phyloP scores from a whole-genome alignment of 2,888 invertebrate species.

The Drosophila peninsularis region DNA sequence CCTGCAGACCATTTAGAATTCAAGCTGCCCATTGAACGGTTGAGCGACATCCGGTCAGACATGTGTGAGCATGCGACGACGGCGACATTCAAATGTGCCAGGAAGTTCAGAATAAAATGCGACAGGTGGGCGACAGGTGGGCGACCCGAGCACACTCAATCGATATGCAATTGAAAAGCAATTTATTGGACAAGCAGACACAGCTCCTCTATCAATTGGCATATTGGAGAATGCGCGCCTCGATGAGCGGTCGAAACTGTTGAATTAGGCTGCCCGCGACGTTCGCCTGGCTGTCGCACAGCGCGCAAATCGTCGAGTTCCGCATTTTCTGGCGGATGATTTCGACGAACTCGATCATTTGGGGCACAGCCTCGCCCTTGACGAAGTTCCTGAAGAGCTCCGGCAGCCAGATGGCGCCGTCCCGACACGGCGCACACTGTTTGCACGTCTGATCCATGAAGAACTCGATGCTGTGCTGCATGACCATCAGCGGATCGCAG shows the following conservation, averaged over 20 bases:
- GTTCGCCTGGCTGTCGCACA: slow-evolving; percentile 99
- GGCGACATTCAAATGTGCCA: slow-evolving; percentile 44
- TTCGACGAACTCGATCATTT: slow-evolving; percentile 99
- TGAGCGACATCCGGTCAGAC: slow-evolving; percentile 5
- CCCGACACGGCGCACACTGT: slow-evolving; percentile 99
- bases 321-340: slow-evolving; percentile 99
- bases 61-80: not conserved
- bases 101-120: slow-evolving; percentile 41
- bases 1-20: slow-evolving; percentile 50
- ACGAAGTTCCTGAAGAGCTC: slow-evolving; percentile 92
- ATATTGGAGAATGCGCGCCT: slow-evolving; percentile 90
- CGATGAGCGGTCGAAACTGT: slow-evolving; percentile 95
- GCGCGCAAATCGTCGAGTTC: slow-evolving; percentile 98
- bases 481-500: slow-evolving; percentile 98
- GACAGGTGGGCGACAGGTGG: slow-evolving; percentile 9
- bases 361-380: slow-evolving; percentile 94
- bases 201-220: slow-evolving; percentile 3
- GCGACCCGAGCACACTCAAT: slow-evolving; percentile 21
- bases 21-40: slow-evolving; percentile 9
- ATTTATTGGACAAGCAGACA: slow-evolving; percentile 43
- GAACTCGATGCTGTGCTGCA: slow-evolving; percentile 96
- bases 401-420: slow-evolving; percentile 97
- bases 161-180: slow-evolving; percentile 48
- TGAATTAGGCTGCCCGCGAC: slow-evolving; percentile 97
- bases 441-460: slow-evolving; percentile 99